Evolutionary conservation across 2,888 invertebrate genomes (phyloP), one percentile per base, ranked within the genome.

Genomic region (Chironomus tentans): DNA sequence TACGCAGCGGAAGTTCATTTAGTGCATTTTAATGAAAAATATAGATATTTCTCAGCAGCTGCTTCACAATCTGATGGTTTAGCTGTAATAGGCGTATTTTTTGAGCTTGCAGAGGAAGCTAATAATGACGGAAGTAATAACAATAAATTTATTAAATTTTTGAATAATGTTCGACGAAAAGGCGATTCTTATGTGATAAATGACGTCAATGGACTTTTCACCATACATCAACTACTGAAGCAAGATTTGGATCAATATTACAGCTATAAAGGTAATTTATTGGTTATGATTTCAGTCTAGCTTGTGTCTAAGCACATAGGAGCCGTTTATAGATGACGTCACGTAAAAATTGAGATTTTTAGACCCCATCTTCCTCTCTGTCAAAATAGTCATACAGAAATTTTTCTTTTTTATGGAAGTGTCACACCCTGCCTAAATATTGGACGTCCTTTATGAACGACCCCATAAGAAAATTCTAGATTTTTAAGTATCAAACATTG

Each of bases 111-210:
- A 15, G 68, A 68, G 10, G 68, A 68, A 68, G 28, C 46, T 15
- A 68, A 15, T 15, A 68, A 68, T 68, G 68, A 68, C 18, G 68
- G 68, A 68, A 68, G 68, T 15, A 68, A 46, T n/a, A 46, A 68
- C 68, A 68, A 46, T 68, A 28, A 46, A 68, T 68, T 68, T 46
- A 18, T 68, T 28, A 28, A 68, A 38, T 46, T 18, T 28, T 38
- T 68, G 7, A 15, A 18, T 46, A 68, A 46, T 15, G 46, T 68
- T 7, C 24, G 18, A n/a, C 65, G 21, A 68, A n/a, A 24, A 38
- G 28, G 28, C 4, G 13, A 68, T 24, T 28, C 68, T 22, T 38
- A 7, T 22, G 13, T 68, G 38, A 46, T 46, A 13, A 38, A n/a
- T 13, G 46, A 46, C 10, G 18, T 6, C 2, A 38, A 28, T 15